A percentile compares a stretch with the other conserved stretches of the same genome.
These are phyloP conservation scores for Myotis brandtii DNA, from an alignment of 2,113 vertebrate species.

Conservation along the genomic window DNA sequence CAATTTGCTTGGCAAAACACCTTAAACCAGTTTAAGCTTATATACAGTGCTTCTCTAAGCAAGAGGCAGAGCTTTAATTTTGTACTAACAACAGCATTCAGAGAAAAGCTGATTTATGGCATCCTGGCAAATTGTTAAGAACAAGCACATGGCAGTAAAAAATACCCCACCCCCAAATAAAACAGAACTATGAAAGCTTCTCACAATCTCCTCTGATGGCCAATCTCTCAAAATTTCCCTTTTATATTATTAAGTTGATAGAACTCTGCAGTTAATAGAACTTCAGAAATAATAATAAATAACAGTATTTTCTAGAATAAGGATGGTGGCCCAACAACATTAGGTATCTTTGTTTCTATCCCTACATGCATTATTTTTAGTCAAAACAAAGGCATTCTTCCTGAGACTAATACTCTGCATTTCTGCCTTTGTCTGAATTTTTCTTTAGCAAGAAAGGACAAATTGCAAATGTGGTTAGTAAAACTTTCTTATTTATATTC, in stretches of 20 bases:
- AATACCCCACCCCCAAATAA: background rate
- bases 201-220: background rate
- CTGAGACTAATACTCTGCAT: background rate
- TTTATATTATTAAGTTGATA: background rate
- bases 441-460: conserved; percentile 2
- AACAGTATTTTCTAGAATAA: background rate
- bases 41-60: background rate
- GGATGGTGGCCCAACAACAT: too few relatives aligned
- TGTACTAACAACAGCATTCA: background rate
- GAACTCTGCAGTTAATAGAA: background rate
- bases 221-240: background rate
- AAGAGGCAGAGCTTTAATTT: background rate
- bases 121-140: background rate
- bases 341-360: background rate
- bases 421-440: background rate
- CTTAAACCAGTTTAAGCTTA: background rate
- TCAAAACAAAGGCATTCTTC: background rate
- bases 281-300: background rate
- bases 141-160: background rate
- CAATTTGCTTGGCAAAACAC: background rate
- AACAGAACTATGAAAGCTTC: background rate
- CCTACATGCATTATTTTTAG: background rate
- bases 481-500: conserved; percentile 45
- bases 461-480: conserved; percentile 1
- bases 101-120: background rate